Conservation (phyloP, 1,140 invertebrate genomes). For the Heliconius eleuchia region DNA sequence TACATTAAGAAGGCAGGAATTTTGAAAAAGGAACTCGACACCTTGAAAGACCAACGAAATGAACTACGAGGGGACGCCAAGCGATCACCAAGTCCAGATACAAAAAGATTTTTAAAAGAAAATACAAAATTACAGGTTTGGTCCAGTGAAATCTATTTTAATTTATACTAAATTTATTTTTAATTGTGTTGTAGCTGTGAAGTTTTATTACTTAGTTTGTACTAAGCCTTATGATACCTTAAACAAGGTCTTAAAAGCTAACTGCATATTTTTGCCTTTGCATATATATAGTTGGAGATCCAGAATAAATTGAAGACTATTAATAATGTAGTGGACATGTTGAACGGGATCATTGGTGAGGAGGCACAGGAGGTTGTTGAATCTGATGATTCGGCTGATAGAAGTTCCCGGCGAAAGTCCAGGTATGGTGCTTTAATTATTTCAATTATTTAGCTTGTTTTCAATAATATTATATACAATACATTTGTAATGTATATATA, state of each 20-base stretch:
- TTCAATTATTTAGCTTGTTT: background rate
- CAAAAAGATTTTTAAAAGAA: constrained; percentile 87
- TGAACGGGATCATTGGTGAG: constrained; percentile 89
- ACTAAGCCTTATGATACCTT: background rate
- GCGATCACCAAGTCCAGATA: constrained; percentile 84
- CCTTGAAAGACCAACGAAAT: constrained; percentile 87
- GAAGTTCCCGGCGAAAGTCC: constrained; percentile 64
- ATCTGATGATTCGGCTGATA: constrained; percentile 52
- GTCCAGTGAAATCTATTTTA: background rate
- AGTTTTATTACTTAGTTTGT: background rate
- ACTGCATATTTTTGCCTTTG: constrained; percentile 43
- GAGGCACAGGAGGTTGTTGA: constrained; percentile 75
- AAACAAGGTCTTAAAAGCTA: constrained; percentile 9
- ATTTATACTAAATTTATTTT: constrained; percentile 8
- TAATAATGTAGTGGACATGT: constrained; percentile 91
- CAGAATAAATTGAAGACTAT: constrained; percentile 91
- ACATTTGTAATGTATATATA: background rate
- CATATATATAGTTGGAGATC: constrained; percentile 86
- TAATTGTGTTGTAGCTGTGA: background rate
- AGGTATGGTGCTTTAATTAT: constrained; percentile 51
- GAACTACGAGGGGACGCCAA: constrained; percentile 86
- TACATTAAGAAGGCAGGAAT: constrained; percentile 87
- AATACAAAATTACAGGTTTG: constrained; percentile 90
- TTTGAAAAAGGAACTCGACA: constrained; percentile 88
- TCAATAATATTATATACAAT: no score